Evolutionary conservation across 2,888 invertebrate genomes (phyloP).

Genomic region (Lycaena phlaeas): DNA sequence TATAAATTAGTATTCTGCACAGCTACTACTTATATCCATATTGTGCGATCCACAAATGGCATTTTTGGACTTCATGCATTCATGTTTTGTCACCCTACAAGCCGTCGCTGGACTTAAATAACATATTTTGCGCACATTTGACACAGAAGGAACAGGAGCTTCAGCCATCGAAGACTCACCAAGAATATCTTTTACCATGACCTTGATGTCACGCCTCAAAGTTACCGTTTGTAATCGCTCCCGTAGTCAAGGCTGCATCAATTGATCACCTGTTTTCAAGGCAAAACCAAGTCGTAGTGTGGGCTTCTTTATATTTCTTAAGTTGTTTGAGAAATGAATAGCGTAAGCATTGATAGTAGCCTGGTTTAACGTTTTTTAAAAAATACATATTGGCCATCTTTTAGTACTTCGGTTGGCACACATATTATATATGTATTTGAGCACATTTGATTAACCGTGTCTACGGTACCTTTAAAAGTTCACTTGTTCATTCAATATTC

Average conservation of each 20-base stretch:
- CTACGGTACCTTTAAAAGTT: slow-evolving; percentile 16
- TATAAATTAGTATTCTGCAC: too few relatives aligned
- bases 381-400: slow-evolving; percentile 12
- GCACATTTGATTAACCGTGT: slow-evolving; percentile 20
- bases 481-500: slow-evolving; percentile 9
- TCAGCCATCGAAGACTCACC: slow-evolving; percentile 9
- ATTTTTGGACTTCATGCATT: slow-evolving; percentile 15
- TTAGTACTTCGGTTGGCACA: slow-evolving; percentile 12
- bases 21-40: too few relatives aligned
- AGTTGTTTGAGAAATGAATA: slow-evolving; percentile 11
- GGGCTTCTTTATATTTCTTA: slow-evolving; percentile 13
- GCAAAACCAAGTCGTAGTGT: slow-evolving; percentile 5
- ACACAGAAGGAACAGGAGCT: slow-evolving; percentile 10
- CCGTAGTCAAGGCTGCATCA: slow-evolving; percentile 11
- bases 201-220: slow-evolving; percentile 15
- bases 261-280: slow-evolving; percentile 6
- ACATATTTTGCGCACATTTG: slow-evolving; percentile 15
- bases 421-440: too few relatives aligned
- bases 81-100: slow-evolving; percentile 14
- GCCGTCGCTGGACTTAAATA: slow-evolving; percentile 13
- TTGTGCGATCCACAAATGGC: too few relatives aligned
- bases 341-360: slow-evolving; percentile 11
- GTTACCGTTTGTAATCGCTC: slow-evolving; percentile 10
- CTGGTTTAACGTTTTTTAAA: slow-evolving; percentile 14
- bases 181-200: slow-evolving; percentile 14